Percentiles rank a stretch among this genome's conserved stretches.
phyloP scores from a whole-genome alignment of 2,888 invertebrate genomes.

The Drosophila niveifrons region DNA sequence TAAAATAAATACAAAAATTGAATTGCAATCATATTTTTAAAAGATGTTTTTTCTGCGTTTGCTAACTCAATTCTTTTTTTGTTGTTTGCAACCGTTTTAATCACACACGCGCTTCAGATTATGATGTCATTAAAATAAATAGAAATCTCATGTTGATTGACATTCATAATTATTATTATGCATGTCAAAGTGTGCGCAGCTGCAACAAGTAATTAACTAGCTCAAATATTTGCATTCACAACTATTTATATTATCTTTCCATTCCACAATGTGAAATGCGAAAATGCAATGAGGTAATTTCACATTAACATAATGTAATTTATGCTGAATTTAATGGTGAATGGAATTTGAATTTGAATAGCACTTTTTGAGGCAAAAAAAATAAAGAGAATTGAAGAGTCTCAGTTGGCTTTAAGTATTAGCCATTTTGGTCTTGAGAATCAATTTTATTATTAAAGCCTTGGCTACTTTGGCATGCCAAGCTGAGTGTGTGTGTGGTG shows the following conservation, averaged over 20 bases:
- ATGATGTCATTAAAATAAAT: neutral
- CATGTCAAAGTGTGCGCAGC: constrained; percentile 3
- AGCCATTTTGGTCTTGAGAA: constrained; percentile 26
- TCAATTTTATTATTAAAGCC: constrained; percentile 59
- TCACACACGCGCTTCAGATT: neutral
- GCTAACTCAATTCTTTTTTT: no score
- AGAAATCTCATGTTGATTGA: neutral
- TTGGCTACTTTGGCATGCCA: constrained; percentile 49
- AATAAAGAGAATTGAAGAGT: no score
- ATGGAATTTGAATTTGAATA: neutral
- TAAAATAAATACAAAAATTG: no score
- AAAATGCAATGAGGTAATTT: constrained; percentile 2
- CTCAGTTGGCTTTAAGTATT: constrained; percentile 15
- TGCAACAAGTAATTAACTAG: constrained; percentile 13
- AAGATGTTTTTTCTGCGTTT: no score
- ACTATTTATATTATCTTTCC: constrained; percentile 11
- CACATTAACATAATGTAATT: neutral
- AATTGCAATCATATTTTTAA: no score
- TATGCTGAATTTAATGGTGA: neutral
- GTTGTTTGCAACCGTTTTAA: neutral
- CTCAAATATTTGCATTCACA: constrained; percentile 10
- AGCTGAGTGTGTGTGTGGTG: neutral
- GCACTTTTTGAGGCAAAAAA: neutral
- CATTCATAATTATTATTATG: constrained; percentile 5
- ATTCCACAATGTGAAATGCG: neutral